Evolutionary conservation across 1,140 invertebrate species (phyloP).

Genomic region (Bombus pascuorum): DNA sequence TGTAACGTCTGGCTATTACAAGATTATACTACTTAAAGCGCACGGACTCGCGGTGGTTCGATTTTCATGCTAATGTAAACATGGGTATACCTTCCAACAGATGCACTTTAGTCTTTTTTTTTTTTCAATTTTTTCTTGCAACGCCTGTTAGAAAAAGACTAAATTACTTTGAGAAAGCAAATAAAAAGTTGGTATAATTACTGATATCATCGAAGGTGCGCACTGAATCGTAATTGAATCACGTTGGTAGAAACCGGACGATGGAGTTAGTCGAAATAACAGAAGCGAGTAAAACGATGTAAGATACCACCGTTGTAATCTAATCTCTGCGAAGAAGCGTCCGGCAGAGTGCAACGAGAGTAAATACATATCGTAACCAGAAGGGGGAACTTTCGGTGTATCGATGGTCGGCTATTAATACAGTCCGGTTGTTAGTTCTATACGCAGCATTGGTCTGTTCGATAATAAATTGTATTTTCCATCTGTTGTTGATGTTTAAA

Average conservation of each 20-base stretch:
- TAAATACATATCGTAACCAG: slow-evolving; percentile 55
- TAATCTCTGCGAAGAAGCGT: slow-evolving; percentile 53
- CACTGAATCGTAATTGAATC: not conserved
- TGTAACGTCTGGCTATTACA: not conserved
- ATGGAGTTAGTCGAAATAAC: slow-evolving; percentile 25
- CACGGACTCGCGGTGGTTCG: not conserved
- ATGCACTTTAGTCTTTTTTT: not conserved
- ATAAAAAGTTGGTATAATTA: not conserved
- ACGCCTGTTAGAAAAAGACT: no score
- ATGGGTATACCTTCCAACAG: not conserved
- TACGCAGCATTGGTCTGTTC: slow-evolving; percentile 37
- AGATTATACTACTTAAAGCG: not conserved
- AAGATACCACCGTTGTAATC: slow-evolving; percentile 60
- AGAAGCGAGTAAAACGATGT: slow-evolving; percentile 15
- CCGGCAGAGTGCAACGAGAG: slow-evolving; percentile 40
- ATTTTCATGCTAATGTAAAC: not conserved
- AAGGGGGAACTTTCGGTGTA: slow-evolving; percentile 61
- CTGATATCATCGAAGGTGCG: not conserved
- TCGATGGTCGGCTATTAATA: slow-evolving; percentile 59
- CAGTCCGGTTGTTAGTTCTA: slow-evolving; percentile 46
- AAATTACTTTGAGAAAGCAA: not conserved
- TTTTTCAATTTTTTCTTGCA: not conserved
- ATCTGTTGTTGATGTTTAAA: not conserved
- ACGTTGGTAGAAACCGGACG: not conserved
- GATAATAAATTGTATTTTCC: slow-evolving; percentile 50